Percentiles rank a stretch among this genome's conserved stretches.
Conservation (phyloP, 2,888 invertebrate species). For the Agrotis puta region DNA sequence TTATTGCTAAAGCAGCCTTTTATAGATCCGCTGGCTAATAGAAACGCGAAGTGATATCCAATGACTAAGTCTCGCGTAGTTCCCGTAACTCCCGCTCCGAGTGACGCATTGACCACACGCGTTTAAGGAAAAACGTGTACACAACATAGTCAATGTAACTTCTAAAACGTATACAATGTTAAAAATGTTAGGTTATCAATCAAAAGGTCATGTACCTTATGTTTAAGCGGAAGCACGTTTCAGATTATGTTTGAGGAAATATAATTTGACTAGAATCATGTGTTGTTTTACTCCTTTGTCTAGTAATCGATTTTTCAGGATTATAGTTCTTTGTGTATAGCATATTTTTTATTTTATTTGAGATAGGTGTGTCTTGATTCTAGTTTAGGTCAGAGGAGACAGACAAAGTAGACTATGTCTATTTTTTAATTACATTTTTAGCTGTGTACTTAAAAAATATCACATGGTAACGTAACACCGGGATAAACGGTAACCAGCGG, state of each 20-base stretch:
- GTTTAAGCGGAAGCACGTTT: not conserved
- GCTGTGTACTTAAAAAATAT: no score
- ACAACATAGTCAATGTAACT: not conserved
- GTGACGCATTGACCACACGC: slow-evolving; percentile 69
- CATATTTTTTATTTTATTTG: no score
- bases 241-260: slow-evolving; percentile 1
- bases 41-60: not conserved
- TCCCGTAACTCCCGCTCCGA: slow-evolving; percentile 62
- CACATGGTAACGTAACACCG: no score
- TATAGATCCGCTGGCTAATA: slow-evolving; percentile 11
- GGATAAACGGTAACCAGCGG: no score
- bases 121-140: slow-evolving; percentile 53
- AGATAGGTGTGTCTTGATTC: no score
- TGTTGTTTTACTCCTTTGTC: not conserved
- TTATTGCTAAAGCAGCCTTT: no score
- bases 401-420: no score
- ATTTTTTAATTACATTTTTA: no score
- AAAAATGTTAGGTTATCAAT: slow-evolving; percentile 10
- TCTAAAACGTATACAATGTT: slow-evolving; percentile 2
- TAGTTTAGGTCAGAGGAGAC: no score
- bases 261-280: not conserved
- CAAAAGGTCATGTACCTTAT: slow-evolving; percentile 34
- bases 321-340: no score
- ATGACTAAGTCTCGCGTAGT: slow-evolving; percentile 65
- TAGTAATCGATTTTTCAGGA: no score